phyloP scores from a whole-genome alignment of 2,113 vertebrate species.

The Eidolon helvum region DNA sequence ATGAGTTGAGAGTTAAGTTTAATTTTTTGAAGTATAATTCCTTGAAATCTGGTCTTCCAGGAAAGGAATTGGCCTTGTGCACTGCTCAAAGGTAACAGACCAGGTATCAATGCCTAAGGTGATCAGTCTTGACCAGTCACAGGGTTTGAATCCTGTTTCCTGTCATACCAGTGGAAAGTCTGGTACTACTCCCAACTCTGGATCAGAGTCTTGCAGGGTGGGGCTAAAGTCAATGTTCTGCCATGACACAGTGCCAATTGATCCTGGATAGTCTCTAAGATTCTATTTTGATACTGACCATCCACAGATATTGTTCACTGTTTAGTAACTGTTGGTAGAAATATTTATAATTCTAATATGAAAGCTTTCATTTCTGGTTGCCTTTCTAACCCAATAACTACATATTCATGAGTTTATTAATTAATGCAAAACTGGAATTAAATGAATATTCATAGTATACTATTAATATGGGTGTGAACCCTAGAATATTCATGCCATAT shows the following conservation, averaged over 20 bases:
- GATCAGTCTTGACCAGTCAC: background rate
- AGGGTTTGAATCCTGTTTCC: background rate
- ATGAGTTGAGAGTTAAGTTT: background rate
- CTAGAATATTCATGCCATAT: background rate
- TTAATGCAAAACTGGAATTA: background rate
- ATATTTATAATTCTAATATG: background rate
- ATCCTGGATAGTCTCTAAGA: background rate
- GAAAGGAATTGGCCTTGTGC: background rate
- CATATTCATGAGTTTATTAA: background rate
- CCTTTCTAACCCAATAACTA: background rate
- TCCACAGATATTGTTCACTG: background rate
- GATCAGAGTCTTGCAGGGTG: background rate
- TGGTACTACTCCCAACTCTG: background rate
- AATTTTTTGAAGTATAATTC: background rate
- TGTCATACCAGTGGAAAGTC: background rate
- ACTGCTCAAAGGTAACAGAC: background rate
- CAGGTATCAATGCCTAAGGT: background rate
- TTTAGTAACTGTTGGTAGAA: background rate
- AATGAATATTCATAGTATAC: background rate
- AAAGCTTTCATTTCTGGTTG: background rate
- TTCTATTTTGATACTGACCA: background rate
- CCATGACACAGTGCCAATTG: background rate
- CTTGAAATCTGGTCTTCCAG: background rate
- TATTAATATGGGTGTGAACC: background rate
- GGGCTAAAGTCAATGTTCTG: background rate